Evolutionary conservation across 2,113 vertebrate species (phyloP), one percentile per base, ranked within the genome.

Genomic region (Syrrhaptes paradoxus): DNA sequence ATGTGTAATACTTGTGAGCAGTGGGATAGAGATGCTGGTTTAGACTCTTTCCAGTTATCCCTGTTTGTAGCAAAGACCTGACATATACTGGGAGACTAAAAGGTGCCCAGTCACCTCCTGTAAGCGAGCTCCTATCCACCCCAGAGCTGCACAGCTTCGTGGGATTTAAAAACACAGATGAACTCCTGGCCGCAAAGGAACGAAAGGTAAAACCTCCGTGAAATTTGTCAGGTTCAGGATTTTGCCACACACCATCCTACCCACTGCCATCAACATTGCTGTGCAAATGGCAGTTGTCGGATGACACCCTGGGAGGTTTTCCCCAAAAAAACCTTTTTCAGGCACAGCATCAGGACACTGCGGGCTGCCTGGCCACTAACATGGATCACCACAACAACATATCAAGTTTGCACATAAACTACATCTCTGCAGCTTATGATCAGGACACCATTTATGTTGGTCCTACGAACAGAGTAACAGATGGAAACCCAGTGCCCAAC

Each of bases 1-100:
- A 85, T 6, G 32, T 0, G 0, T 4, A 43, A 36, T 58, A 34
- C 13, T 29, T 45, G 28, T 4, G 25, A 74, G n/a, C 0, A 2
- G 32, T 17, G 48, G 21, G n/a, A 54, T 32, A 26, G 43, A 85
- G 48, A 63, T 8, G 14, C 4, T 4, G 10, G 26, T 54, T 79
- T 34, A 58, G 48, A 26, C 11, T 45, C 28, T 66, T 62, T 38
- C 48, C 48, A 59, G 38, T 46, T 58, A 58, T 32, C 15, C 55
- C 38, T 25, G 9, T 58, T 26, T 41, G 17, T 18, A 19, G 14
- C 29, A 20, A 74, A 71, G 26, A 59, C 24, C 0, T 2, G 51
- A 45, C 26, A 48, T 13, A 13, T 3, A 9, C 7, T 22, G 28
- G 36, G 19, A 77, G 25, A 70, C 14, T 65, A 57, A 10, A 70